Base-by-base conservation (phyloP, 2,113 vertebrate species). In the Antigone vipio region DNA sequence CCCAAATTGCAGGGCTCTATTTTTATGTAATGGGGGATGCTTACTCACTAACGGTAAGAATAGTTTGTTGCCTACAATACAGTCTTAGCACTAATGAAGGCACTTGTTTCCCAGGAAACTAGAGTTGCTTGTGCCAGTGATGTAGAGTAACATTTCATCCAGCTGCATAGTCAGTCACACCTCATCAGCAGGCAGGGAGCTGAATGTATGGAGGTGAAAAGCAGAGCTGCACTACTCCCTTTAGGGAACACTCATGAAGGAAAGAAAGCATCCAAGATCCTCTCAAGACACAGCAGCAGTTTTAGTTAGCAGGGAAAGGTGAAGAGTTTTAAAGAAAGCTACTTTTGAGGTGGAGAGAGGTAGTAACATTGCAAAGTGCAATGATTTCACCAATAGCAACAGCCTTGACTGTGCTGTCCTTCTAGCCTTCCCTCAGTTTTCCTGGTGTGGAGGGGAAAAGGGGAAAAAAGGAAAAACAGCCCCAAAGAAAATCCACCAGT, bases 71-170 rank as follows among this genome's bases (percentile, higher is more conserved):
- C 96, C 97, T 97, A 85, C 93, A 96, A 66, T 95, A 83, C 77
- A 95, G 68, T 45, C 69, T 97, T 92, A 44, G 72, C 87, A 87
- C 85, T 95, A 93, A 92, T 69, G 83, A 94, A 98, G 86, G 67
- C 91, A 95, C 85, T 95, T 88, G 97, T 98, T 98, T 94, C 97
- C 97, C 96, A 96, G 97, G 97, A 98, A 98, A 98, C 97, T 72
- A 7, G 60, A 93, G 72, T 12, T 86, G 89, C 76, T 96, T 97
- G 68, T 92, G 93, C 77, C 75, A 92, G 60, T 71, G 90, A 89
- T 79, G 47, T 44, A 76, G 27, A 83, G 80, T 38, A 74, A 49
- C 59, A 59, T 84, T 88, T 92, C 67, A 90, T 55, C 75, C 91
- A 94, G 88, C 81, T 94, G 64, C 9, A 29, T 3, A 73, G 67